These are phyloP conservation scores for Gadus chalcogrammus DNA, from an alignment of 2,113 vertebrate genomes.

Conservation along the genomic window DNA sequence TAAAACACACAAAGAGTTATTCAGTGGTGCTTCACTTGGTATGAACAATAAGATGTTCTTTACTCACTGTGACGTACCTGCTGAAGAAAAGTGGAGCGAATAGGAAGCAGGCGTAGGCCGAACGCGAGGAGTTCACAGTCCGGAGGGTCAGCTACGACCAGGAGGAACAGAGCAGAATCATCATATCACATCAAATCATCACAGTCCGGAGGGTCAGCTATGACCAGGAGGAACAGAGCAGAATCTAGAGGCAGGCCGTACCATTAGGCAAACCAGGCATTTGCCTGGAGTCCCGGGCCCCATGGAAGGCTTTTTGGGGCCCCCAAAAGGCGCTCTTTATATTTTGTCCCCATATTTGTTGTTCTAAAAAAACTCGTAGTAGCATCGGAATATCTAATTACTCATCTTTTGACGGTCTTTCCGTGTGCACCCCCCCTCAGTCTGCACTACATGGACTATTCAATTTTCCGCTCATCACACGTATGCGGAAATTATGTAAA, in stretches of 20 bases:
- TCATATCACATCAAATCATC: conserved; percentile 48
- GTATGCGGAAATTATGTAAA: no score
- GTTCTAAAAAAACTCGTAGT: no score
- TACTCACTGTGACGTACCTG: conserved; percentile 62
- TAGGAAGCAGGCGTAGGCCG: conserved; percentile 90
- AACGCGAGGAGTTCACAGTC: conserved; percentile 89
- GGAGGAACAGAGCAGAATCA: conserved; percentile 8
- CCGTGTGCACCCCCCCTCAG: no score
- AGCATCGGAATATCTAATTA: no score
- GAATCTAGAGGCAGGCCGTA: conserved; percentile 11
- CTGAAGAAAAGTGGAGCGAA: conserved; percentile 91
- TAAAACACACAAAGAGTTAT: not conserved
- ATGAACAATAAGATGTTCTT: not conserved
- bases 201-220: conserved; percentile 87
- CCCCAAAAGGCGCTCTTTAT: no score
- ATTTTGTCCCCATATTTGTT: no score
- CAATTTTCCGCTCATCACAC: no score
- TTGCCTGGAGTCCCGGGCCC: no score
- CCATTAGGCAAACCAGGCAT: conserved; percentile 15
- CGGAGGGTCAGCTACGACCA: conserved; percentile 81
- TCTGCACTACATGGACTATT: no score
- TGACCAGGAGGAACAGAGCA: conserved; percentile 14
- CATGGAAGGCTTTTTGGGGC: no score
- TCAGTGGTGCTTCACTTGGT: no score
- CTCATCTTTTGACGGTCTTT: no score